Evolutionary conservation across 1,140 invertebrate species (phyloP).

Genomic region (Portunus trituberculatus): DNA sequence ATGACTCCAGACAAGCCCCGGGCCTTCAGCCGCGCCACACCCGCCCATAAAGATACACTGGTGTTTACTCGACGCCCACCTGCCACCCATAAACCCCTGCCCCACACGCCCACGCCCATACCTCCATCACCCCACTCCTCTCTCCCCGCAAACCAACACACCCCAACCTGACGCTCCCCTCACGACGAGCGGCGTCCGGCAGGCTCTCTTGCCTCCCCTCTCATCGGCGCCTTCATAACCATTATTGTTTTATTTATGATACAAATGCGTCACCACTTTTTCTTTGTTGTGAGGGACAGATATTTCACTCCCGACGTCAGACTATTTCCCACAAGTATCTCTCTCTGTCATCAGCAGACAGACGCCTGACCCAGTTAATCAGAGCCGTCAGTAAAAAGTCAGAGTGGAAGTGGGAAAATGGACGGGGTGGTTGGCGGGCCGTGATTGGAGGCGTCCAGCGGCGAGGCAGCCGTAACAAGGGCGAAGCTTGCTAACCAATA

Average conservation of each 20-base stretch:
- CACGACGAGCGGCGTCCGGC: neutral
- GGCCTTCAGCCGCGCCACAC: conserved; percentile 69
- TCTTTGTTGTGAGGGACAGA: conserved; percentile 43
- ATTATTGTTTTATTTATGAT: conserved; percentile 37
- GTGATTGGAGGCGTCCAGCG: conserved; percentile 19
- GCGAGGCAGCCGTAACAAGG: conserved; percentile 16
- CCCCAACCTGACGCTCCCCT: conserved; percentile 6
- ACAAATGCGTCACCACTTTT: conserved; percentile 14
- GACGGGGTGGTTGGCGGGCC: neutral
- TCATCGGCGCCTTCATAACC: neutral
- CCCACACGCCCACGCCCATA: conserved; percentile 55
- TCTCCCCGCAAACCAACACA: neutral
- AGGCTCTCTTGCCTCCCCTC: neutral
- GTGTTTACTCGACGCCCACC: conserved; percentile 68
- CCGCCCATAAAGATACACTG: conserved; percentile 69
- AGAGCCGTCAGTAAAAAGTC: conserved; percentile 51
- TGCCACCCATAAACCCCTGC: conserved; percentile 65
- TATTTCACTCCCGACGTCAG: conserved; percentile 36
- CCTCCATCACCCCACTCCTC: conserved; percentile 37
- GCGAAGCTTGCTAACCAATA: neutral
- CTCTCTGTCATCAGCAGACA: conserved; percentile 28
- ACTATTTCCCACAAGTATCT: conserved; percentile 52
- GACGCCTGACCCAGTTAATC: conserved; percentile 51
- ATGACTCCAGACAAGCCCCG: conserved; percentile 73
- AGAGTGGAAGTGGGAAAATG: conserved; percentile 39